phyloP scores from a whole-genome alignment of 1,140 invertebrate genomes.

The Atta texana region DNA sequence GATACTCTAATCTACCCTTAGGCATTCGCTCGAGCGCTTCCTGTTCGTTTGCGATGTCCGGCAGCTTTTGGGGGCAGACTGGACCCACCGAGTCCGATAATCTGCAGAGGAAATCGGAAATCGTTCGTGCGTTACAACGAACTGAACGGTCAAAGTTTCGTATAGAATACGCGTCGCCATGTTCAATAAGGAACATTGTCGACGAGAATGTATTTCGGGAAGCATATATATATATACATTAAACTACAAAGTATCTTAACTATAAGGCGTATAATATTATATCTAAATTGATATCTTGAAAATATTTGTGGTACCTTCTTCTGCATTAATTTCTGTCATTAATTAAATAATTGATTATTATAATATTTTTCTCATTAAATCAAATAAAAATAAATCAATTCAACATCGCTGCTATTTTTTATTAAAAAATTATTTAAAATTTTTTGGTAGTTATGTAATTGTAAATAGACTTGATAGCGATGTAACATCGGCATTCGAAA shows the following conservation, averaged over 20 bases:
- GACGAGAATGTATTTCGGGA: not conserved
- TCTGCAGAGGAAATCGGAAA: constrained; percentile 72
- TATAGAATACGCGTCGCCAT: constrained; percentile 12
- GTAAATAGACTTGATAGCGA: not conserved
- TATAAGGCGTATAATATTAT: not conserved
- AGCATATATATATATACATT: not conserved
- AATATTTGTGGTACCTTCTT: not conserved
- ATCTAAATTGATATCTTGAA: not conserved
- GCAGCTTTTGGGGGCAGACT: constrained; percentile 96
- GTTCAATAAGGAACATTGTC: constrained; percentile 10
- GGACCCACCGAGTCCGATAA: constrained; percentile 93
- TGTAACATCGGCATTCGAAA: constrained; percentile 27
- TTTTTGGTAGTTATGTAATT: not conserved
- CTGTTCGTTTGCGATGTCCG: constrained; percentile 94
- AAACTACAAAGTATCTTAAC: too few relatives aligned
- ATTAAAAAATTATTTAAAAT: not conserved
- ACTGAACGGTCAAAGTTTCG: constrained; percentile 35
- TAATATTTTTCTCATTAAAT: not conserved
- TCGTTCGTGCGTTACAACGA: constrained; percentile 49
- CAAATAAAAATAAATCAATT: not conserved
- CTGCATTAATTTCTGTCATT: not conserved
- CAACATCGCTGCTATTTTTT: too few relatives aligned
- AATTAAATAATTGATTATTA: not conserved
- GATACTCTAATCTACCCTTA: constrained; percentile 94
- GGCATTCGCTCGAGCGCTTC: constrained; percentile 94